phyloP scores from a whole-genome alignment of 2,888 invertebrate species.

The Lepidocyrtoides sp. region DNA sequence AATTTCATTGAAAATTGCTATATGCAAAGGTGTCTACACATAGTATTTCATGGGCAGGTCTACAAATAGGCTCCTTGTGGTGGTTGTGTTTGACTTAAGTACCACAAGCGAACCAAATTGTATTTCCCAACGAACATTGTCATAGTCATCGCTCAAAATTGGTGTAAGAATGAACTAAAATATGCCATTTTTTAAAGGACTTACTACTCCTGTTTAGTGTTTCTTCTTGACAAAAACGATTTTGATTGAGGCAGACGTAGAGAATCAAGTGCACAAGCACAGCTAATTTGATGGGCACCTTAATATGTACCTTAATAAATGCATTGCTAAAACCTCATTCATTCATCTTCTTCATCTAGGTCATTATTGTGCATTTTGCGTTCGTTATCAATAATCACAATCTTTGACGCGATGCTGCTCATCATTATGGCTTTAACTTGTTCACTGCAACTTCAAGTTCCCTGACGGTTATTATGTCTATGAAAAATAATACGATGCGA shows the following conservation, averaged over 20 bases:
- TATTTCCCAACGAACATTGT: too few relatives aligned
- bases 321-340: slow-evolving; percentile 20
- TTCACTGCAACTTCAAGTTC: background rate
- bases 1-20: background rate
- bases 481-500: background rate
- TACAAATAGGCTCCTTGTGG: too few relatives aligned
- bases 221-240: background rate
- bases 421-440: background rate
- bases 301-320: background rate
- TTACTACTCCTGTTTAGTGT: too few relatives aligned
- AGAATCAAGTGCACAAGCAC: slow-evolving; percentile 5
- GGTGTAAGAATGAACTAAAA: too few relatives aligned
- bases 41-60: background rate
- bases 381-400: slow-evolving; percentile 70
- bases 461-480: background rate
- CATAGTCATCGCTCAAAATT: too few relatives aligned
- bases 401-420: background rate
- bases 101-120: too few relatives aligned
- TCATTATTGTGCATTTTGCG: slow-evolving; percentile 29
- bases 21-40: background rate
- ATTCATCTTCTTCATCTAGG: slow-evolving; percentile 37
- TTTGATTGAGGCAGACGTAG: background rate
- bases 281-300: background rate
- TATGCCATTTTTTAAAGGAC: too few relatives aligned
- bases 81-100: too few relatives aligned